Base-by-base conservation (phyloP, 2,113 vertebrate genomes). In the Eurystomus gularis region DNA sequence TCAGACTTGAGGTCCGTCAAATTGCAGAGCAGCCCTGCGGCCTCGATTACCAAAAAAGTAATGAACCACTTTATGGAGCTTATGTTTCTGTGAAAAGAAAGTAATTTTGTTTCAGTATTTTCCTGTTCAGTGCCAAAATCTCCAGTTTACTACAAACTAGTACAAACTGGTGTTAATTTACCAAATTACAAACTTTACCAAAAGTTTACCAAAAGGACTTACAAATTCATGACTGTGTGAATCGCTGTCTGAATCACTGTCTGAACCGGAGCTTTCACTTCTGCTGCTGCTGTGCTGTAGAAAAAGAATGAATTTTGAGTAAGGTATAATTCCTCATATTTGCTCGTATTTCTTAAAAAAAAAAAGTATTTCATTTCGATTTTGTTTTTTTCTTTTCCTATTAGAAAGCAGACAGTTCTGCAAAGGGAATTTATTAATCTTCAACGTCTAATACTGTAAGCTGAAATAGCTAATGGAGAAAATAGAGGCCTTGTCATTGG, bases 51-150 rank as follows among this genome's bases (percentile, higher is more conserved):
- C 3, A 13, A 33, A 10, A 23, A 17, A 2, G 35, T 1, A 1
- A 21, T 2, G 1, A 17, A 13, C 0, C 21, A 1, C 0, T 11
- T 40, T 10, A 3, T 4, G 2, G 29, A 35, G 0, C 31, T 0
- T 15, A 2, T 9, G 0, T 7, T 1, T 2, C 76, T 80, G 51
- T 58, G 62, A 31, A 61, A 31, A 37, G 37, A 37, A 57, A 42
- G 16, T 29, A 0, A 25, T 19, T 39, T 46, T 33, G 23, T n/a
- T n/a, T 68, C 54, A 54, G 28, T n/a, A 4, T 66, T 37, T 44
- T 58, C 17, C 9, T 35, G 17, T 26, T 44, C 29, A 15, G 13
- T 48, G 19, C 35, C 65, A 35, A 57, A 57, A 37, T 28, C 18
- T 10, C 8, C 17, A 28, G 33, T 39, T 75, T n/a, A 49, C 54